Base-by-base conservation (phyloP, 2,888 invertebrate species). In the Drosophila suboccidentalis region DNA sequence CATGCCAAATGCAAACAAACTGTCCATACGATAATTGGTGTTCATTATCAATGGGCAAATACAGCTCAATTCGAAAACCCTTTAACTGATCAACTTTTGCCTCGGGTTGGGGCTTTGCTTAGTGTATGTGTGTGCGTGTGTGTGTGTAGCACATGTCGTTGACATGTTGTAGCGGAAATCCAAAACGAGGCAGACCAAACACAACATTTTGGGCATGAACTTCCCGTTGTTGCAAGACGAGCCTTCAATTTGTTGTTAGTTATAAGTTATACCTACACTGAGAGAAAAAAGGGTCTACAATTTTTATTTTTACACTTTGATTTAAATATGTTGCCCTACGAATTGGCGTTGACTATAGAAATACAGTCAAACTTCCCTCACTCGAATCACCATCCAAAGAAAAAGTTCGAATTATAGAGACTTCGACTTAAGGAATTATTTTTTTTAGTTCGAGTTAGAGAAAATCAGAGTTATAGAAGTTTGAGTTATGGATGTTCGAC, bases 1-100 rank as follows among this genome's bases (percentile, higher is more conserved):
- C 77, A 77, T 77, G 80, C 76, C 71, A 59, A 79, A 62, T 70
- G 61, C 76, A 79, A 78, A 77, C 77, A 75, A 47, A 70, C 53
- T 46, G 41, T 59, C 54, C 59, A 70, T 59, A 63, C 64, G 82
- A 58, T 85, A 85, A 85, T 89, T 85, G 88, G 57, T 71, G 74
- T 75, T 87, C 87, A 89, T 89, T 89, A 85, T 85, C 89, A 87
- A 74, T 87, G 76, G 84, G 76, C 80, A 84, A 89, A 84, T 84
- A 84, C 66, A 75, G 72, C 80, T 83, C 85, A 87, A 84, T 89
- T 44, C 62, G 41, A 64, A 71, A 78, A 65, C 85, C 89, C 83
- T 89, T 84, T 71, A 78, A 75, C 75, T 74, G 89, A 80, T 86
- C 75, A 51, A n/a, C 17, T 43, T 43, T 11, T 32, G 11, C 19